Percentiles rank a stretch among this genome's conserved stretches.
Evolutionary conservation across 2,797 vertebrate genomes (phyloP).

Genomic region (Odontamblyopus rebecca): DNA sequence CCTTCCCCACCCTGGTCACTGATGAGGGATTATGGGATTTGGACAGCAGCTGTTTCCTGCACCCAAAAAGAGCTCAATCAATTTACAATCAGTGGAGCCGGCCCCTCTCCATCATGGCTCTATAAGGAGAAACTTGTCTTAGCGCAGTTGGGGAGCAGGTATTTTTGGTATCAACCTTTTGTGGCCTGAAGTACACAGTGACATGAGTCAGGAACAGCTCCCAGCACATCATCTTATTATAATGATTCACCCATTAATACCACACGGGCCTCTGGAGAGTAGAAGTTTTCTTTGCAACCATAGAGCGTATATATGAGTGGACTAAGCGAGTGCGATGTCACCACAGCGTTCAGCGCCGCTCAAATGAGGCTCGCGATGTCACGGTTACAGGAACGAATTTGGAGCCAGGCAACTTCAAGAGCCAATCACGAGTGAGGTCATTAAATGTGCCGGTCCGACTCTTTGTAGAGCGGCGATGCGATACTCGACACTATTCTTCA

Average conservation of each 20-base stretch:
- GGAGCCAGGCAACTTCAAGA: too few species aligned
- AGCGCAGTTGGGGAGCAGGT: slow-evolving; percentile 19
- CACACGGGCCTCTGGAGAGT: too few species aligned
- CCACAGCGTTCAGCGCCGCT: too few species aligned
- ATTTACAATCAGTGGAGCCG: slow-evolving; percentile 41
- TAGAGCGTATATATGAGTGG: too few species aligned
- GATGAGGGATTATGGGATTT: neutral
- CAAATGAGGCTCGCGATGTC: too few species aligned
- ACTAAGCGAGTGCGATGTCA: too few species aligned
- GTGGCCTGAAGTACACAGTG: slow-evolving; percentile 2
- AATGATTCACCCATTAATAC: neutral
- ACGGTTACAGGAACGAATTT: too few species aligned
- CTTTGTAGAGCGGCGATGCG: too few species aligned
- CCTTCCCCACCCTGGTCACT: neutral
- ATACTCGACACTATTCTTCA: too few species aligned
- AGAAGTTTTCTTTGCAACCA: too few species aligned
- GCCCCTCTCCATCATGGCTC: slow-evolving; percentile 14
- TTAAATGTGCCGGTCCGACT: too few species aligned
- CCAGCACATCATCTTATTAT: neutral
- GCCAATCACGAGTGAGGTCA: too few species aligned
- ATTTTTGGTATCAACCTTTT: slow-evolving; percentile 26
- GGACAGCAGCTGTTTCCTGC: neutral
- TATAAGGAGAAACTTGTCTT: slow-evolving; percentile 16
- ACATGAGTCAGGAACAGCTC: slow-evolving; percentile 2
- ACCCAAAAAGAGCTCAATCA: neutral